phyloP scores from a whole-genome alignment of 2,888 invertebrate genomes.

The Mellilla xanthometata region DNA sequence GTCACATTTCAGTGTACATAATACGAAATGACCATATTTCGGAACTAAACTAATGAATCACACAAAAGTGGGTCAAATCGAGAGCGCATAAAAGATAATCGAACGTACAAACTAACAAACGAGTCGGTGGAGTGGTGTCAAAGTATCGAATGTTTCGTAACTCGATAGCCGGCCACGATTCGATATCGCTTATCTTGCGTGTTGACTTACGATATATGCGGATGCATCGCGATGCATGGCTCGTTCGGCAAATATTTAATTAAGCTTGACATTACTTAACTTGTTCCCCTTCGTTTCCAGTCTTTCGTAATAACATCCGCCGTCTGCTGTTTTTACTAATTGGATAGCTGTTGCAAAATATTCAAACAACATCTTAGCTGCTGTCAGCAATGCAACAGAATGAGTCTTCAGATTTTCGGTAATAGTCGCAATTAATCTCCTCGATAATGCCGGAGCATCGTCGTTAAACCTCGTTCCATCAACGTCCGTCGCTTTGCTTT shows the following conservation, averaged over 20 bases:
- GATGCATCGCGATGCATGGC: constrained; percentile 63
- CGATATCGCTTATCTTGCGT: constrained; percentile 66
- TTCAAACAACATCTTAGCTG: constrained; percentile 10
- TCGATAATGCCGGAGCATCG: background rate
- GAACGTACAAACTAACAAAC: constrained; percentile 46
- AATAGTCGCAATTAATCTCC: constrained; percentile 8
- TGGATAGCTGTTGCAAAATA: constrained; percentile 12
- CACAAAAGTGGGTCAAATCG: constrained; percentile 53
- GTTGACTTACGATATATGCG: constrained; percentile 65
- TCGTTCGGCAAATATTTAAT: constrained; percentile 66
- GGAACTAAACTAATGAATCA: constrained; percentile 8
- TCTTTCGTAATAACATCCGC: constrained; percentile 22
- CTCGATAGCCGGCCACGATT: constrained; percentile 65
- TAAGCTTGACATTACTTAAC: constrained; percentile 42
- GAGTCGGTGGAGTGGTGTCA: constrained; percentile 64
- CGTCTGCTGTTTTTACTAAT: constrained; percentile 20
- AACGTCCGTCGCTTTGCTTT: constrained; percentile 6
- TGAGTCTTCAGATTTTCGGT: constrained; percentile 16
- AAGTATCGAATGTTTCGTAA: constrained; percentile 68
- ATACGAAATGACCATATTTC: no score
- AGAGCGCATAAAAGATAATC: constrained; percentile 51
- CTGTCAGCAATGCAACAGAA: constrained; percentile 11
- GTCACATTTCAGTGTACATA: no score
- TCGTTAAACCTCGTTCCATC: background rate
- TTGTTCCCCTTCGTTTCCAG: constrained; percentile 17